Percentiles rank a stretch among this genome's conserved stretches.
Evolutionary conservation across 2,888 invertebrate genomes (phyloP).

Genomic region (Incurvaria masculella): DNA sequence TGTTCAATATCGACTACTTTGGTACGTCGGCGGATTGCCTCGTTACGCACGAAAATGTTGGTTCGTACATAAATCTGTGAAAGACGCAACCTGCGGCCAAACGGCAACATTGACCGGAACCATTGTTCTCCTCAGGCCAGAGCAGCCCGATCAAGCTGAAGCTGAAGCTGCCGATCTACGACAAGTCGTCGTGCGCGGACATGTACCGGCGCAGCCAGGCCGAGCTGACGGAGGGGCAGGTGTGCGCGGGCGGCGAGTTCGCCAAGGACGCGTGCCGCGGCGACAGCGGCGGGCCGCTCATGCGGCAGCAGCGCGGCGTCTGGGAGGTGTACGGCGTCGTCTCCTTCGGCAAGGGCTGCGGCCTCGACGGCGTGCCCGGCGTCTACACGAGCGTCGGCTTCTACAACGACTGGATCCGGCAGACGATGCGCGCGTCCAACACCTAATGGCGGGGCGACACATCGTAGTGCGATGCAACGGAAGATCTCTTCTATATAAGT

Average conservation of each 20-base stretch:
- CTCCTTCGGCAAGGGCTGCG: slow-evolving; percentile 66
- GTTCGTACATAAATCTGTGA: slow-evolving; percentile 3
- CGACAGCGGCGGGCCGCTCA: slow-evolving; percentile 76
- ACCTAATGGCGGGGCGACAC: slow-evolving; percentile 19
- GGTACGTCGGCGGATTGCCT: no score
- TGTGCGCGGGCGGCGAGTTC: slow-evolving; percentile 69
- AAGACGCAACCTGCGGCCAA: not conserved
- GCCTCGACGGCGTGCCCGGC: slow-evolving; percentile 63
- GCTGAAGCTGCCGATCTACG: slow-evolving; percentile 55
- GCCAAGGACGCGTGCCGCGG: slow-evolving; percentile 71
- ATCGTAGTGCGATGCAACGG: no score
- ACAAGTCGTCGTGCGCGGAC: slow-evolving; percentile 47
- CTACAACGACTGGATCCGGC: slow-evolving; percentile 62
- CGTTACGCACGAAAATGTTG: not conserved
- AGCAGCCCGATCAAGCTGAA: slow-evolving; percentile 63
- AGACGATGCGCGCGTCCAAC: slow-evolving; percentile 30
- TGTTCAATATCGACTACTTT: no score
- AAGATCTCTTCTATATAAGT: no score
- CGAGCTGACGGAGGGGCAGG: slow-evolving; percentile 49
- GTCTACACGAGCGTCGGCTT: slow-evolving; percentile 63
- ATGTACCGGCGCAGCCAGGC: slow-evolving; percentile 50
- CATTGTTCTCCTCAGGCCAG: slow-evolving; percentile 27
- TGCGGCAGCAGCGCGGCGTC: slow-evolving; percentile 51
- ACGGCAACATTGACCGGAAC: not conserved
- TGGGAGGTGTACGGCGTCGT: slow-evolving; percentile 64